Evolutionary conservation across 64 coral and sea anemone species (phyloP).

Genomic region (Stichodactyla helianthus): DNA sequence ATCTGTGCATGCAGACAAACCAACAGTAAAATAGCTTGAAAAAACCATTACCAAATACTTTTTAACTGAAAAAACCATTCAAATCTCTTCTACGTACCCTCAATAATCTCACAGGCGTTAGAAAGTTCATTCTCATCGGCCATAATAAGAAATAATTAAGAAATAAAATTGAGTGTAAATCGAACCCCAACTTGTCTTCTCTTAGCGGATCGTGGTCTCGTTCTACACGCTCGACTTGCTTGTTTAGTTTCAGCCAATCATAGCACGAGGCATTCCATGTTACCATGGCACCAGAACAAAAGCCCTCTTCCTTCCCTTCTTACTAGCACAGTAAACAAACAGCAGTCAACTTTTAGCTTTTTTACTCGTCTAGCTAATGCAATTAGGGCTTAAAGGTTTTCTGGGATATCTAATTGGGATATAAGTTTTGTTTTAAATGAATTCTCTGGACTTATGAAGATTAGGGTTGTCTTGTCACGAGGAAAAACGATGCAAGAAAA

Average conservation of each 20-base stretch:
- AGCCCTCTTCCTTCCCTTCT: slow-evolving; percentile 12
- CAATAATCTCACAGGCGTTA: slow-evolving; percentile 87
- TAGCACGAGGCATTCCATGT: slow-evolving; percentile 52
- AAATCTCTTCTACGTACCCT: slow-evolving; percentile 58
- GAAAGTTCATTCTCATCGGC: slow-evolving; percentile 80
- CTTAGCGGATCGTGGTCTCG: slow-evolving; percentile 15
- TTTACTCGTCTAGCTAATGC: not conserved
- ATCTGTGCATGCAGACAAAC: slow-evolving; percentile 28
- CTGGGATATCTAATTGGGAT: not conserved
- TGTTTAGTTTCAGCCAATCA: slow-evolving; percentile 55
- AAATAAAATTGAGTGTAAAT: slow-evolving; percentile 40
- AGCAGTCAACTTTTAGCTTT: not conserved
- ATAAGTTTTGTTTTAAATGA: slow-evolving; percentile 3
- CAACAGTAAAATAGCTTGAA: slow-evolving; percentile 29
- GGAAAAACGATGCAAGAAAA: not conserved
- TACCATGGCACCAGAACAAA: slow-evolving; percentile 75
- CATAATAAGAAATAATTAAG: slow-evolving; percentile 63
- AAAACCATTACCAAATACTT: slow-evolving; percentile 13
- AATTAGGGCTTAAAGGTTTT: slow-evolving; percentile 10
- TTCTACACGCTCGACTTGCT: slow-evolving; percentile 16
- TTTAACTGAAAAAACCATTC: slow-evolving; percentile 10
- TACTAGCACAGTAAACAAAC: slow-evolving; percentile 24
- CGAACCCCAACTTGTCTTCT: slow-evolving; percentile 29
- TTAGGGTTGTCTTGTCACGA: not conserved
- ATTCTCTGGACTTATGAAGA: not conserved